These are phyloP conservation scores for Kryptolebias marmoratus DNA, from an alignment of 2,113 vertebrate species.

Conservation along the genomic window DNA sequence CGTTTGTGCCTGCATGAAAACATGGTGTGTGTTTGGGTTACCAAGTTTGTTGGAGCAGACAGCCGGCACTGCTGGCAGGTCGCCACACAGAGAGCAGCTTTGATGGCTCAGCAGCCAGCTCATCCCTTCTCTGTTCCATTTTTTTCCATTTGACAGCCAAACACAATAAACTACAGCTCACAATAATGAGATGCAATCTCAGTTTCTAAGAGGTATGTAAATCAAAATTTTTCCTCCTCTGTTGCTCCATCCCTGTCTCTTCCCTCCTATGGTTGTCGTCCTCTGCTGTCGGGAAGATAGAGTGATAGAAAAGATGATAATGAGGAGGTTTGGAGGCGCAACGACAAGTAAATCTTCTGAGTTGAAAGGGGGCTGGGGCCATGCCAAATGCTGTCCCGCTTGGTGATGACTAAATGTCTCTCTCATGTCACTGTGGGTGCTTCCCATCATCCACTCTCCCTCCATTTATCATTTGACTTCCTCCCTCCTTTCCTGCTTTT, in stretches of 20 bases:
- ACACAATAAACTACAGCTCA: constrained; percentile 65
- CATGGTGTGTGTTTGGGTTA: constrained; percentile 61
- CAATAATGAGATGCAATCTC: constrained; percentile 67
- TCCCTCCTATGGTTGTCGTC: constrained; percentile 18
- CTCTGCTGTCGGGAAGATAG: constrained; percentile 39
- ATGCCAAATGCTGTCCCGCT: constrained; percentile 47
- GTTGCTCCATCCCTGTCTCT: constrained; percentile 12
- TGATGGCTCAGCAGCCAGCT: constrained; percentile 63
- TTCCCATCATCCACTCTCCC: constrained; percentile 43
- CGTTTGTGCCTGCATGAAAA: constrained; percentile 22
- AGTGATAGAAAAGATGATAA: constrained; percentile 64
- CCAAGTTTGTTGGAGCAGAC: constrained; percentile 42
- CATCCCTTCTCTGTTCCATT: constrained; percentile 40
- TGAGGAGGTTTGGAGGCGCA: constrained; percentile 43
- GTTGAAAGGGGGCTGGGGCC: constrained; percentile 44
- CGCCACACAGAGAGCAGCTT: constrained; percentile 47
- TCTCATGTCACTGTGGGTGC: constrained; percentile 57
- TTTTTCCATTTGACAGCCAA: constrained; percentile 52
- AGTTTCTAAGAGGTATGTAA: constrained; percentile 63
- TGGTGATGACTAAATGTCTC: constrained; percentile 61
- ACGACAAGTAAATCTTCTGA: constrained; percentile 58
- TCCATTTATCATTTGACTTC: constrained; percentile 42
- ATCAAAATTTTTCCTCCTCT: constrained; percentile 47
- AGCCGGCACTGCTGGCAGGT: constrained; percentile 22
- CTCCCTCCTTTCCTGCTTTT: constrained; percentile 10